A percentile compares a stretch with the other conserved stretches of the same genome.
phyloP scores from a whole-genome alignment of 2,113 vertebrate species.

The Chionis minor region DNA sequence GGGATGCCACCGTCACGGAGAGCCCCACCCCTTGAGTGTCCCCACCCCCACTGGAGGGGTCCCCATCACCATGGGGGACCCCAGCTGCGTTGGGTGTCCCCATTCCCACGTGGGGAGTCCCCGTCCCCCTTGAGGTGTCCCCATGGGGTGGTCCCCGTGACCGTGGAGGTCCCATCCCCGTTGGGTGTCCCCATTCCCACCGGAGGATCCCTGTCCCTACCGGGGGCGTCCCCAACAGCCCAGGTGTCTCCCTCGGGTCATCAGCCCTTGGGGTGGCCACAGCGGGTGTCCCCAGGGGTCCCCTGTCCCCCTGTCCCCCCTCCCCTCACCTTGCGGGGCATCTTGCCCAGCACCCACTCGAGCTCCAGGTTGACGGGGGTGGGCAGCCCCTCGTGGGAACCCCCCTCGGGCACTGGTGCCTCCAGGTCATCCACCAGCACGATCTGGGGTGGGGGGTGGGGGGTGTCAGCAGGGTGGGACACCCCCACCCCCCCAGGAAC shows the following conservation, averaged over 20 bases:
- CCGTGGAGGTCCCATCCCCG: no score
- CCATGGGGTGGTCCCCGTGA: no score
- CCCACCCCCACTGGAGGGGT: no score
- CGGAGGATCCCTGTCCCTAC: neutral
- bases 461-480: neutral
- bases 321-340: constrained; percentile 87
- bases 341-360: constrained; percentile 91
- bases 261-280: neutral
- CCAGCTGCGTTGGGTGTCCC: no score
- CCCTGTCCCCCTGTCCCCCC: no score
- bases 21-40: no score
- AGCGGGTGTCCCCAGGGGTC: no score
- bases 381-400: constrained; percentile 25
- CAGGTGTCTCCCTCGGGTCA: neutral
- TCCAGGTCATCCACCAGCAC: constrained; percentile 75
- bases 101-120: neutral
- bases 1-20: no score
- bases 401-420: neutral
- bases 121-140: neutral
- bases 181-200: neutral
- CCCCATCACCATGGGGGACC: neutral
- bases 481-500: neutral
- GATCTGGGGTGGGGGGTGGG: constrained; percentile 50
- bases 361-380: constrained; percentile 87
- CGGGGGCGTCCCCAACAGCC: neutral